These are phyloP conservation scores for Apus apus DNA, from an alignment of 2,113 vertebrate genomes.

Conservation along the genomic window DNA sequence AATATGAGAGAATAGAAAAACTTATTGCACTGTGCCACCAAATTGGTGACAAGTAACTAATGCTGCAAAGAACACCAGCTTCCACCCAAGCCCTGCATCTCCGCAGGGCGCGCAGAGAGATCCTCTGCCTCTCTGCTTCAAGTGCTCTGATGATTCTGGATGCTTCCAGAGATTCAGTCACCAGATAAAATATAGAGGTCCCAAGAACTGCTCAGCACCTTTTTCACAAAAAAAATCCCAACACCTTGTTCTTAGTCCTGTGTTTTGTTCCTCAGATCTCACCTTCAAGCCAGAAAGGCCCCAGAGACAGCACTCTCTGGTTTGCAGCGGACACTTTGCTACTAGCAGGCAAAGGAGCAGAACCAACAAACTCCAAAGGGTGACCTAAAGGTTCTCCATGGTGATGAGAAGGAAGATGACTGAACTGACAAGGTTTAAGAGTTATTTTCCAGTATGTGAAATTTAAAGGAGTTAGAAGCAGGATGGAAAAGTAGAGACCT, in stretches of 20 bases:
- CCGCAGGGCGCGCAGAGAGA: neutral
- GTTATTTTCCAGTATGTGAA: neutral
- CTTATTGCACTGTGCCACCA: neutral
- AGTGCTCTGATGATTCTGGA: fast-evolving
- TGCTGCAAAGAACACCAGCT: neutral
- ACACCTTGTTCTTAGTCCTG: fast-evolving
- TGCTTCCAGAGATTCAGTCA: neutral
- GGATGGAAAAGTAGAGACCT: neutral
- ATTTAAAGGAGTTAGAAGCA: neutral
- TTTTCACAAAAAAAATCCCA: neutral
- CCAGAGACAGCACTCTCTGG: neutral
- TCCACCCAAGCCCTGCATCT: neutral
- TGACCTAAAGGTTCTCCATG: neutral
- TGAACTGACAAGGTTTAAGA: neutral
- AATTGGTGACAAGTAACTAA: neutral
- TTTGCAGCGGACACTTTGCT: neutral
- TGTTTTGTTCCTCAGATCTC: neutral
- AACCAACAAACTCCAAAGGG: neutral
- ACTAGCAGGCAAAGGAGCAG: neutral
- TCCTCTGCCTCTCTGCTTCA: neutral
- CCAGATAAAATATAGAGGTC: neutral
- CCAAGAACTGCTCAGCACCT: neutral
- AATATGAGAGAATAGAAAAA: neutral
- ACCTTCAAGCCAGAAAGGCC: neutral
- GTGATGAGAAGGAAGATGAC: neutral